A percentile compares a stretch with the other conserved stretches of the same genome.
These are phyloP conservation scores for Hemiscyllium ocellatum DNA, from an alignment of 2,113 vertebrate species.

Conservation along the genomic window DNA sequence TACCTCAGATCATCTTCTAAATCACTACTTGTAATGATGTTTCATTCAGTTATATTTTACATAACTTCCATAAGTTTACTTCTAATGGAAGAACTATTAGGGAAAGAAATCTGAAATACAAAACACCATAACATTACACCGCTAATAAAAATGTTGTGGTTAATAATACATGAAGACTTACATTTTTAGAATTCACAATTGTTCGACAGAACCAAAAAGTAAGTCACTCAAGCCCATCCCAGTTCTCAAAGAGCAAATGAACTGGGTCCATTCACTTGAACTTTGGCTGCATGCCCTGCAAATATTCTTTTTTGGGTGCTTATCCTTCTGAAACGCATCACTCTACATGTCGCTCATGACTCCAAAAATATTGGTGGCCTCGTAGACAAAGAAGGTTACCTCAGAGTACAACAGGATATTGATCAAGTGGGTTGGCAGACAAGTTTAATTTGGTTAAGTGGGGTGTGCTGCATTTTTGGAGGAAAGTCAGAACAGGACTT, in stretches of 20 bases:
- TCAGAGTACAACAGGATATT: too few species aligned
- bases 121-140: neutral
- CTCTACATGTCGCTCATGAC: too few species aligned
- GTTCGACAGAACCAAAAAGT: neutral
- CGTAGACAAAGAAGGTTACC: too few species aligned
- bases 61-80: neutral
- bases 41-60: neutral
- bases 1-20: neutral
- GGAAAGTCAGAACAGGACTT: too few species aligned
- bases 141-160: neutral
- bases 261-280: neutral
- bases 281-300: too few species aligned
- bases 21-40: neutral
- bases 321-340: neutral
- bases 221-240: neutral
- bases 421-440: too few species aligned
- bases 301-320: neutral
- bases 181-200: neutral
- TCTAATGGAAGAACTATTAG: neutral
- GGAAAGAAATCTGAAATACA: neutral
- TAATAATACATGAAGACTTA: neutral
- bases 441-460: too few species aligned
- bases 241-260: neutral
- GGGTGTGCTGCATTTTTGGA: too few species aligned
- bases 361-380: too few species aligned